Evolutionary conservation across 1,140 invertebrate genomes (phyloP).

Genomic region (Lutraria rhynchaena): DNA sequence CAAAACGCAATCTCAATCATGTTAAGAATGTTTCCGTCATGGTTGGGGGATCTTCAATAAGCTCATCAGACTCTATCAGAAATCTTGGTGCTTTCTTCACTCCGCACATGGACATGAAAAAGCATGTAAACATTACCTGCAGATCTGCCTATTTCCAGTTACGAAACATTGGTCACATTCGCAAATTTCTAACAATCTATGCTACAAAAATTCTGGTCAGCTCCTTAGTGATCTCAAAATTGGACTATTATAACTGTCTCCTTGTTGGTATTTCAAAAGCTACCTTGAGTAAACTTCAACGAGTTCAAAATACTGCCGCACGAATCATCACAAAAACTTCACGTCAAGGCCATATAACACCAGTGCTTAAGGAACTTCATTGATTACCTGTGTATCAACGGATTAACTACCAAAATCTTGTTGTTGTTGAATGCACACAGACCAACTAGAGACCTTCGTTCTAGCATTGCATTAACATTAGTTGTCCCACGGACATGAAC

Average conservation of each 20-base stretch:
- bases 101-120: slow-evolving; percentile 19
- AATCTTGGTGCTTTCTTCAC: slow-evolving; percentile 4
- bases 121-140: slow-evolving; percentile 21
- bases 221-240: slow-evolving; percentile 20
- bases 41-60: slow-evolving; percentile 30
- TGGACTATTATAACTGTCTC: too few species aligned
- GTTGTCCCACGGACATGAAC: slow-evolving; percentile 25
- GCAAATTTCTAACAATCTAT: slow-evolving; percentile 23
- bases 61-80: slow-evolving; percentile 6
- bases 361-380: slow-evolving; percentile 3
- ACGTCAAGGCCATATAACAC: too few species aligned
- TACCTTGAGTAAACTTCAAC: too few species aligned
- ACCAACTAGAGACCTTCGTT: slow-evolving; percentile 21
- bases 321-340: too few species aligned
- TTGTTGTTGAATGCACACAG: not conserved
- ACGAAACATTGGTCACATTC: slow-evolving; percentile 19
- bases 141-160: slow-evolving; percentile 29
- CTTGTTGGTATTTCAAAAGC: slow-evolving; percentile 11
- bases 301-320: too few species aligned
- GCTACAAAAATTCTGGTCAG: slow-evolving; percentile 24
- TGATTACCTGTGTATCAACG: not conserved
- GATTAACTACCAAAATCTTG: not conserved
- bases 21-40: slow-evolving; percentile 21
- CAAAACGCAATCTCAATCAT: too few species aligned
- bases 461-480: slow-evolving; percentile 1